Conservation (phyloP, 1,140 invertebrate species). For the Papilio aristodemus region DNA sequence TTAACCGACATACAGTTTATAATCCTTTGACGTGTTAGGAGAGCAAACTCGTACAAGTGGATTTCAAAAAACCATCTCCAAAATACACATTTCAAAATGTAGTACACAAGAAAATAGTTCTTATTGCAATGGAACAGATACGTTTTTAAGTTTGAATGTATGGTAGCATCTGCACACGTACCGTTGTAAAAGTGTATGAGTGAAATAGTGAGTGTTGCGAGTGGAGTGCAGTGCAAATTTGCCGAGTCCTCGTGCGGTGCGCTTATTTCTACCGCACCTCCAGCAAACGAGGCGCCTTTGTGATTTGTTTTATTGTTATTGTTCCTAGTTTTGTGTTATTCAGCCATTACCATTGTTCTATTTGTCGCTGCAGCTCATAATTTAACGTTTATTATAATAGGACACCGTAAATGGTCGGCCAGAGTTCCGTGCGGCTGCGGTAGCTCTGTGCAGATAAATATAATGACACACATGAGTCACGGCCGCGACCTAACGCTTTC, state of each 20-base stretch:
- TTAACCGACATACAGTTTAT: conserved; percentile 56
- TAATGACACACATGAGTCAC: conserved; percentile 10
- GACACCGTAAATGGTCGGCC: neutral
- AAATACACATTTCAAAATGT: neutral
- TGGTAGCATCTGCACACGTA: conserved; percentile 18
- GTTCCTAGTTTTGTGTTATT: conserved; percentile 33
- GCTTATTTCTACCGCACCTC: conserved; percentile 55
- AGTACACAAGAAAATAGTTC: neutral
- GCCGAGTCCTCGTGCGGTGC: conserved; percentile 63
- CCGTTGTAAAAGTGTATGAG: conserved; percentile 50
- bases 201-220: conserved; percentile 70
- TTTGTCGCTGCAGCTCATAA: conserved; percentile 26
- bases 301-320: conserved; percentile 69
- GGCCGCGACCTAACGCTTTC: neutral
- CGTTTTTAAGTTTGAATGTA: conserved; percentile 24
- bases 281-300: conserved; percentile 55
- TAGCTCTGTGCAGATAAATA: conserved; percentile 10
- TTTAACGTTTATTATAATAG: conserved; percentile 20
- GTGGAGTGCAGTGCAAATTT: conserved; percentile 75
- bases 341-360: conserved; percentile 34
- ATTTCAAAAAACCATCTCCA: conserved; percentile 35
- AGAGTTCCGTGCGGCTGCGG: conserved; percentile 8
- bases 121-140: conserved; percentile 15
- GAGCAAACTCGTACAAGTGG: conserved; percentile 53
- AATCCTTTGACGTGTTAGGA: conserved; percentile 52